Evolutionary conservation across 2,797 vertebrate genomes (phyloP).

Genomic region (Spea hammondii): DNA sequence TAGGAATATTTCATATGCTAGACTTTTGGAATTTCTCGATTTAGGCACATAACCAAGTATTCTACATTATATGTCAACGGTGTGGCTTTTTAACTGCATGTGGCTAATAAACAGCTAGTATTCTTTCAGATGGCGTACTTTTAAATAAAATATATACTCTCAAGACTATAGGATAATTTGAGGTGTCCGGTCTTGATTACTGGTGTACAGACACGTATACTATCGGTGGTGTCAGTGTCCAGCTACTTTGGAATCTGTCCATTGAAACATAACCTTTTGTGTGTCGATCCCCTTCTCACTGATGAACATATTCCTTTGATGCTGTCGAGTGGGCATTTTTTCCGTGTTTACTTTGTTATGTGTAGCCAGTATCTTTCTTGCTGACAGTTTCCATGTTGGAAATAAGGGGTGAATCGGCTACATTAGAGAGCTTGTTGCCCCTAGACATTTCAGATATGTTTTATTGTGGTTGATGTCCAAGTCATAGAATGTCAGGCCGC

Average conservation of each 20-base stretch:
- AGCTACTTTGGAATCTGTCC: constrained; percentile 40
- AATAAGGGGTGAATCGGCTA: constrained; percentile 7
- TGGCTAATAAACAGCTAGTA: too few species aligned
- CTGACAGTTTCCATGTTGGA: constrained; percentile 17
- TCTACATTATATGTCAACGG: too few species aligned
- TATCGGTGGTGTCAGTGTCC: constrained; percentile 21
- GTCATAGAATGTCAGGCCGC: constrained; percentile 58
- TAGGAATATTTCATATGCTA: too few species aligned
- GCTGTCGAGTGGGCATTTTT: constrained; percentile 13
- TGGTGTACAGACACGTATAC: constrained; percentile 5
- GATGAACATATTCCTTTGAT: constrained; percentile 46
- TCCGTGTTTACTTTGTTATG: constrained; percentile 21
- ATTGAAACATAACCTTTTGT: constrained; percentile 38
- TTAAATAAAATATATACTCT: neutral
- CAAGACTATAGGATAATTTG: neutral
- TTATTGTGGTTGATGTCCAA: constrained; percentile 49
- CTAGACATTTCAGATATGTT: constrained; percentile 28
- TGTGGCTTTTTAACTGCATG: too few species aligned
- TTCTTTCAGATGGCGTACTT: too few species aligned
- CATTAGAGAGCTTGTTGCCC: neutral
- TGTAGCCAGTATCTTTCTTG: constrained; percentile 11
- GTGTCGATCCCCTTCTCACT: constrained; percentile 27
- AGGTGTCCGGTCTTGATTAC: neutral
- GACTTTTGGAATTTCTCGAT: too few species aligned
- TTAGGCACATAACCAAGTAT: too few species aligned